A percentile compares a stretch with the other conserved stretches of the same genome.
These are phyloP conservation scores for Chiloscyllium punctatum DNA, from an alignment of 2,797 vertebrate genomes.

Conservation along the genomic window DNA sequence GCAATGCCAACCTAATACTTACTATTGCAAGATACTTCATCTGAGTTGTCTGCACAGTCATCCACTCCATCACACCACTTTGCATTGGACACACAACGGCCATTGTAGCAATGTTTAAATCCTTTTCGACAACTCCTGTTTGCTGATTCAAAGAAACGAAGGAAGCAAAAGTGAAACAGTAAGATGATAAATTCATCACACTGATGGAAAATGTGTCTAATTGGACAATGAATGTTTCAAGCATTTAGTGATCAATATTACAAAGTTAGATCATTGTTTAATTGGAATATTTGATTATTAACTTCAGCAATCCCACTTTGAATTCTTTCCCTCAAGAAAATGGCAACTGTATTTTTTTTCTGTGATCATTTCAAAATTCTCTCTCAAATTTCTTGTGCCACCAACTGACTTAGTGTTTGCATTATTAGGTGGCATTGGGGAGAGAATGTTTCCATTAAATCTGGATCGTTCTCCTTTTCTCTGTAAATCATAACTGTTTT, in stretches of 20 bases:
- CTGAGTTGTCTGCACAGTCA: conserved; percentile 87
- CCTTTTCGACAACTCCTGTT: conserved; percentile 83
- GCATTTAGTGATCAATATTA: background rate
- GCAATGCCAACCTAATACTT: conserved; percentile 47
- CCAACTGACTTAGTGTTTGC: background rate
- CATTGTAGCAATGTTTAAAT: conserved; percentile 78
- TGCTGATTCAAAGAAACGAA: conserved; percentile 55
- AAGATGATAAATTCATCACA: background rate
- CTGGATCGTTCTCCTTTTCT: background rate
- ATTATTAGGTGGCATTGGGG: background rate
- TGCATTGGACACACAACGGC: conserved; percentile 70
- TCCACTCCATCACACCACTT: conserved; percentile 79
- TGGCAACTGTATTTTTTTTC: background rate
- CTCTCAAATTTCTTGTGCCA: background rate
- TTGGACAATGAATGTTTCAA: too few species aligned
- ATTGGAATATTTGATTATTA: background rate
- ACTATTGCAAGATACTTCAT: conserved; percentile 89
- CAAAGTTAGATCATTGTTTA: background rate
- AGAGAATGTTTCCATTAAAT: background rate
- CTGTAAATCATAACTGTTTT: background rate
- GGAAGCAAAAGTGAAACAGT: background rate
- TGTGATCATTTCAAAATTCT: background rate
- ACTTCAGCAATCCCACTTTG: background rate
- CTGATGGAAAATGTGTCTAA: background rate
- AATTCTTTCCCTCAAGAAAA: background rate